A percentile compares a stretch with the other conserved stretches of the same genome.
Conservation (phyloP, 2,888 invertebrate genomes). For the Dusona sp. region DNA sequence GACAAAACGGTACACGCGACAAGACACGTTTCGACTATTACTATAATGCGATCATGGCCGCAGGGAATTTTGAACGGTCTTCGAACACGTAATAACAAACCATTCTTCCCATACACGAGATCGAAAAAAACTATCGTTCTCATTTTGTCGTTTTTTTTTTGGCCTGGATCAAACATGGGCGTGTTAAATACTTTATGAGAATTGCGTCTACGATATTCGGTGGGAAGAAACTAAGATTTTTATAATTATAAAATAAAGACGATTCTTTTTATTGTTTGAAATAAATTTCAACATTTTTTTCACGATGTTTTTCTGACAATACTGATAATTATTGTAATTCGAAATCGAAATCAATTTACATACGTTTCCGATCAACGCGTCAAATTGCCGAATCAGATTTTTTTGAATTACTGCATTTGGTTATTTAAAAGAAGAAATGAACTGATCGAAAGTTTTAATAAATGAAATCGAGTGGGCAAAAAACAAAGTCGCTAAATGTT, state of each 20-base stretch:
- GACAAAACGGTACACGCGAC: conserved; percentile 72
- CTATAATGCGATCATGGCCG: conserved; percentile 40
- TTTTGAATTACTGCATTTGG: neutral
- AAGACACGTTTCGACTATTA: conserved; percentile 42
- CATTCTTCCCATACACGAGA: neutral
- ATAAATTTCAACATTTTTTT: neutral
- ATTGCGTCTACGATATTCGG: neutral
- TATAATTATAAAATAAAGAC: neutral
- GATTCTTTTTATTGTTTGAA: neutral
- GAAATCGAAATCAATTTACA: neutral
- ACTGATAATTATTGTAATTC: neutral
- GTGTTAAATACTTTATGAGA: neutral
- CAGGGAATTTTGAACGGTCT: conserved; percentile 21
- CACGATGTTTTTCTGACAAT: neutral
- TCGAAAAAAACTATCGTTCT: conserved; percentile 12
- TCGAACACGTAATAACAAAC: conserved; percentile 49
- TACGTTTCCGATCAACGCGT: neutral
- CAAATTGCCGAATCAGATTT: neutral
- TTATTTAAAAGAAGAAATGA: neutral
- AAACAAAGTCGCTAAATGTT: neutral
- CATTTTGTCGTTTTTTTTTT: conserved; percentile 5
- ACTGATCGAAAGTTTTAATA: neutral
- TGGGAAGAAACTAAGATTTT: neutral
- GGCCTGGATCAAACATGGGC: neutral
- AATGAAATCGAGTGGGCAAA: neutral